phyloP scores from a whole-genome alignment of 2,888 invertebrate species.

The Noctua janthina region DNA sequence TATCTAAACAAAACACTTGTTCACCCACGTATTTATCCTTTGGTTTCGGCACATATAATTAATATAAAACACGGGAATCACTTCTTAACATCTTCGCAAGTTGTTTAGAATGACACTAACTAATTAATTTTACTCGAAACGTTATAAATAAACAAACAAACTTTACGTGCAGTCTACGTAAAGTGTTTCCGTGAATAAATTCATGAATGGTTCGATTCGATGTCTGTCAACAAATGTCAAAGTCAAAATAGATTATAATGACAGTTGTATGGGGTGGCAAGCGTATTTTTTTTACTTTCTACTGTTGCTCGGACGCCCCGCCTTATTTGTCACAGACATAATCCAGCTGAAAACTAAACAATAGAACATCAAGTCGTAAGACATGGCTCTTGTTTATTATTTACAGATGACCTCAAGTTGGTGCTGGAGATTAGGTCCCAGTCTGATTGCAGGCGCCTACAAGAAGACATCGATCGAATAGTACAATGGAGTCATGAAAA shows the following conservation, averaged over 20 bases:
- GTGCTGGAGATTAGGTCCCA: no score
- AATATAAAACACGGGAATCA: constrained; percentile 32
- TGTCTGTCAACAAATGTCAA: constrained; percentile 40
- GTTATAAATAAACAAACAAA: constrained; percentile 45
- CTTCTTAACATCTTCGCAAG: constrained; percentile 37
- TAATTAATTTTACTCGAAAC: constrained; percentile 39
- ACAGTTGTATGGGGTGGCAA: constrained; percentile 38
- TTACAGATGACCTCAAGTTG: no score
- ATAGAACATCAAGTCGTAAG: background rate
- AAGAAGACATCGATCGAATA: no score
- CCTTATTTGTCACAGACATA: background rate
- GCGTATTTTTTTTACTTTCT: constrained; percentile 16
- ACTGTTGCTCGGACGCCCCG: background rate
- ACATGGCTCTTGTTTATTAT: no score
- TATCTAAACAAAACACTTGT: constrained; percentile 51
- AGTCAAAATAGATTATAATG: constrained; percentile 49
- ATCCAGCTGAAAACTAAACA: no score
- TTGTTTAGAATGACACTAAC: constrained; percentile 22
- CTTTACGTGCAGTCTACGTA: constrained; percentile 22
- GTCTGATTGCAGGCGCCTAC: no score
- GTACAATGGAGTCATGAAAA: no score
- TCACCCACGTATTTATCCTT: constrained; percentile 45
- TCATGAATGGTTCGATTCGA: background rate
- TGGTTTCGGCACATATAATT: constrained; percentile 38
- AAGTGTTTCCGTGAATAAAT: constrained; percentile 36